Base-by-base conservation (phyloP, 2,113 vertebrate species). In the Myxocyprinus asiaticus region DNA sequence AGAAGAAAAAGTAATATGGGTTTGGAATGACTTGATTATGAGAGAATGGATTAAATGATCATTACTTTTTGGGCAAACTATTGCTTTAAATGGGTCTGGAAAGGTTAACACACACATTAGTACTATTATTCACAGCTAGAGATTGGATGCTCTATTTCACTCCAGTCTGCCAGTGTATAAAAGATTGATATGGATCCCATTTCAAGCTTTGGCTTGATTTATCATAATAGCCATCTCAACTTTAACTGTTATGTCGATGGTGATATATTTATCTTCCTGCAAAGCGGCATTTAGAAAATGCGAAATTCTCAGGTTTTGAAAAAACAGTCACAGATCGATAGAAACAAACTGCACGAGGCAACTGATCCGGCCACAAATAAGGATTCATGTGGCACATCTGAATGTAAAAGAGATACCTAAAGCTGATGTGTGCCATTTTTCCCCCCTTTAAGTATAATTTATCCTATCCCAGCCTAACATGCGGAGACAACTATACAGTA, bases 151-250 rank as follows among this genome's bases (percentile, higher is more conserved):
- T 73, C 15, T 50, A 42, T 61, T 71, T 71, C 15, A 22, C 50
- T 45, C 51, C 3, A 59, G 17, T 69, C 42, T 66, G 74, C 15
- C 44, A 42, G 63, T 22, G 11, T 73, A 42, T 68, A 72, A 64
- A 15, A 4, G 33, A 86, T 82, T 82, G 67, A 81, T 80, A 69
- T 22, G 8, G 17, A 63, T 43, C 43, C 45, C 14, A 53, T 81
- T 79, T 72, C 79, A 53, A 12, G 15, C 61, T 15, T 55, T 33
- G 9, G 77, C 22, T 10, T 42, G 42, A 79, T 75, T 79, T 77
- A 85, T 85, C 76, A 76, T 73, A 73, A 79, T 15, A 15, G 62
- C 71, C 76, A 75, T 66, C 78, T 70, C 71, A 77, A 77, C 51
- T 69, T 77, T 68, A 79, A 65, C 69, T 50, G 71, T n/a, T 33